Percentiles rank a stretch among this genome's conserved stretches.
These are phyloP conservation scores for Drosophila antonietae DNA, from an alignment of 2,888 invertebrate species.

Conservation along the genomic window DNA sequence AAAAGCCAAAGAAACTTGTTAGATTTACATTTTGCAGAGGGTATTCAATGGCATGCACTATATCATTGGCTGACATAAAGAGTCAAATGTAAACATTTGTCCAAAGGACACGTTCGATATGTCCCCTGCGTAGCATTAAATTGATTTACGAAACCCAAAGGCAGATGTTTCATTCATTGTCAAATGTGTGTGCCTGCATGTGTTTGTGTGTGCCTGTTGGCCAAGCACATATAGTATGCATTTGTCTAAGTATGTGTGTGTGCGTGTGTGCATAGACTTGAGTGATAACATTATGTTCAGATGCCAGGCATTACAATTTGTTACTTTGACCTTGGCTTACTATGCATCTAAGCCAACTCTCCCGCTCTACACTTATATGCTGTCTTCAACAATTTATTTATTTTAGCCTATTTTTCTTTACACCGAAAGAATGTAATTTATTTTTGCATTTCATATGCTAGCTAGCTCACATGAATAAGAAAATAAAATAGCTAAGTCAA, in stretches of 20 bases:
- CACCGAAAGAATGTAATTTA: constrained; percentile 35
- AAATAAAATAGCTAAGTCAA: not conserved
- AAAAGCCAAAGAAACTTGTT: not conserved
- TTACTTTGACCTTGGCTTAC: constrained; percentile 71
- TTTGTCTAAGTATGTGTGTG: not conserved
- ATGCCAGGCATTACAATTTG: constrained; percentile 67
- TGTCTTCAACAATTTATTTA: constrained; percentile 76
- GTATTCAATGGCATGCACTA: not conserved
- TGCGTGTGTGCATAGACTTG: constrained; percentile 4
- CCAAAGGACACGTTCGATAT: constrained; percentile 21
- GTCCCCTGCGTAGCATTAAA: constrained; percentile 68
- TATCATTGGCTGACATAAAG: not conserved
- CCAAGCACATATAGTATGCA: constrained; percentile 21
- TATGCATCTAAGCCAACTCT: not conserved
- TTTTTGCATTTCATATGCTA: not conserved
- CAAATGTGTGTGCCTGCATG: not conserved
- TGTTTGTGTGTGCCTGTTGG: constrained; percentile 21
- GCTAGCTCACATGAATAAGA: not conserved
- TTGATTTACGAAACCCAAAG: constrained; percentile 69
- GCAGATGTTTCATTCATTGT: constrained; percentile 33
- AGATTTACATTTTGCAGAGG: not conserved
- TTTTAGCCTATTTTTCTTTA: constrained; percentile 62
- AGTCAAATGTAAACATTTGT: constrained; percentile 17
- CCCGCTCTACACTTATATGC: constrained; percentile 47
- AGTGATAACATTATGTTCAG: constrained; percentile 69